phyloP scores from a whole-genome alignment of 2,888 invertebrate genomes.

The Epiblema foenella region DNA sequence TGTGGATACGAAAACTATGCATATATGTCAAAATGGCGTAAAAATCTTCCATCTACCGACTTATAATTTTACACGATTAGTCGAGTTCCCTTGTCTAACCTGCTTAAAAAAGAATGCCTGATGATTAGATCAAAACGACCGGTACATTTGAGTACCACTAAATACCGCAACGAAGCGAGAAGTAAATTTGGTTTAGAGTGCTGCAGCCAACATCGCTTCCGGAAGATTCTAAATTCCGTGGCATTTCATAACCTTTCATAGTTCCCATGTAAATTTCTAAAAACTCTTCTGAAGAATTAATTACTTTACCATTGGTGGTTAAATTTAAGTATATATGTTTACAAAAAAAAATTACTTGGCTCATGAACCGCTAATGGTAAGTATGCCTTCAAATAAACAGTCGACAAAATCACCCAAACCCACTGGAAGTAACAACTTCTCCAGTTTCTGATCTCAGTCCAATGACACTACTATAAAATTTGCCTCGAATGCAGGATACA shows the following conservation, averaged over 20 bases:
- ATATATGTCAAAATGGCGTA: not conserved
- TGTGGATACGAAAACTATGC: not conserved
- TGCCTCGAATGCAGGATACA: slow-evolving; percentile 77
- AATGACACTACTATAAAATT: slow-evolving; percentile 78
- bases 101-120: not conserved
- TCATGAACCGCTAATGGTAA: not conserved
- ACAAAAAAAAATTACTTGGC: not conserved
- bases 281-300: too few relatives aligned
- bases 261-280: too few relatives aligned
- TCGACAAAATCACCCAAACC: not conserved
- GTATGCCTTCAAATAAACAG: not conserved
- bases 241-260: not conserved
- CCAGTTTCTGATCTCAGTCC: slow-evolving; percentile 63
- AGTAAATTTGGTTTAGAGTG: not conserved
- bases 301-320: too few relatives aligned
- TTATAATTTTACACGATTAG: not conserved
- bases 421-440: slow-evolving; percentile 57
- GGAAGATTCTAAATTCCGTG: not conserved
- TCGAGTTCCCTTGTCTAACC: not conserved
- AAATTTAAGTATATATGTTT: too few relatives aligned
- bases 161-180: not conserved
- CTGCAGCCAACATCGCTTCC: not conserved
- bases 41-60: not conserved
- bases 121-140: not conserved
- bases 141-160: not conserved